Conservation (phyloP, 2,797 vertebrate genomes). For the Gobionotothen gibberifrons region DNA sequence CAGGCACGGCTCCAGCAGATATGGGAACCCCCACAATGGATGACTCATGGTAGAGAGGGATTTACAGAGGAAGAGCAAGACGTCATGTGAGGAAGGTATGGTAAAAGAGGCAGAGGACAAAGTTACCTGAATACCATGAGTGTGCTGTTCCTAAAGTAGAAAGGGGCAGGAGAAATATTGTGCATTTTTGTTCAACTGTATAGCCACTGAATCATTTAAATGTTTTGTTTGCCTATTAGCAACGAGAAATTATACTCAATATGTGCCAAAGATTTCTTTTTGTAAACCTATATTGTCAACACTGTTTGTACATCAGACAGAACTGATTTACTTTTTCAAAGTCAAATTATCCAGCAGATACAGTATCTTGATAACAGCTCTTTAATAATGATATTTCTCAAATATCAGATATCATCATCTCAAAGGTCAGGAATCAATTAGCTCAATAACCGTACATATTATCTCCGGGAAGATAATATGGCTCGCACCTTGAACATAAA, state of each 20-base stretch:
- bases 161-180: neutral
- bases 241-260: neutral
- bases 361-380: neutral
- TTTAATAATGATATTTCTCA: neutral
- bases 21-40: constrained; percentile 73
- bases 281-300: neutral
- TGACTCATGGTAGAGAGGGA: constrained; percentile 71
- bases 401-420: constrained; percentile 2
- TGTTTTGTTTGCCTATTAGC: neutral
- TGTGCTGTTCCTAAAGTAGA: constrained; percentile 20
- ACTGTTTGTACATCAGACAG: neutral
- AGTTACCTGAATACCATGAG: constrained; percentile 60
- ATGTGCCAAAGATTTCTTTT: neutral
- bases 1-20: constrained; percentile 74
- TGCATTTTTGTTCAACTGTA: neutral
- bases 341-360: neutral
- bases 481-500: too few relatives aligned
- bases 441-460: neutral
- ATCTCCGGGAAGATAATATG: neutral
- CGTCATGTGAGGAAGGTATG: constrained; percentile 67
- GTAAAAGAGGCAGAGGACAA: constrained; percentile 49
- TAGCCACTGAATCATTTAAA: neutral
- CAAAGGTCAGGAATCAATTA: neutral
- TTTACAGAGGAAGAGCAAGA: constrained; percentile 68
- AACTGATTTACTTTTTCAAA: neutral